Base-by-base conservation (phyloP, 2,888 invertebrate species). In the Oxyteleia sp. region DNA sequence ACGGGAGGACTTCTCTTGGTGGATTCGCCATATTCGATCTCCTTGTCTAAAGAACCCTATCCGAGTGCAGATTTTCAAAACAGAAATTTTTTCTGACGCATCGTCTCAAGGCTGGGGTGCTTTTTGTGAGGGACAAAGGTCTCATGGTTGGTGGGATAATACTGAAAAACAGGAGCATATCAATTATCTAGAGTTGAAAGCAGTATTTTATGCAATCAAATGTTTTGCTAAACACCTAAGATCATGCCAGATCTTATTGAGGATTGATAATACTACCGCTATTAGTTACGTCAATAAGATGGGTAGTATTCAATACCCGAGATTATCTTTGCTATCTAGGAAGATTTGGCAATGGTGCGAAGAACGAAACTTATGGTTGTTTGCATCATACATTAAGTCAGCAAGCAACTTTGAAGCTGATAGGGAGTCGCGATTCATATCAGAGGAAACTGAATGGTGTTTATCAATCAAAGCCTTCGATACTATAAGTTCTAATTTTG, bases 51-150 rank as follows among this genome's bases (percentile, higher is more conserved):
- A 45, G 35, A 8, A 72, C 35, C 8, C 72, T 59, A 38, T 45
- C 35, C 0, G 68, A 80, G 10, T 1, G 43, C 11, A n/a, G 0
- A 1, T 2, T 11, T 78, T 32, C 32, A 13, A 13, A 4, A 2
- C 49, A 3, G 72, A 49, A 13, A 80, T 85, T 16, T 82, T 76
- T 47, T 49, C 72, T 13, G 76, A 85, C 38, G 80, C 79, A 4
- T 82, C 79, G 0, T 10, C 8, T 13, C 63, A 86, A 1, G 87
- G 88, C 4, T 88, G 84, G 86, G 87, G 88, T 35, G 45, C 51
- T 7, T 5, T 8, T 32, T 32, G 32, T 32, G 8, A 32, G 3
- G 32, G 8, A 7, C 4, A 7, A 32, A 10, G 32, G 1, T 7
- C 79, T 5, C 20, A 55, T 45, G 86, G 87, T 13, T 85, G 74